Percentiles rank a stretch among this genome's conserved stretches.
phyloP scores from a whole-genome alignment of 2,113 vertebrate genomes.

The Rhodinocichla rosea region DNA sequence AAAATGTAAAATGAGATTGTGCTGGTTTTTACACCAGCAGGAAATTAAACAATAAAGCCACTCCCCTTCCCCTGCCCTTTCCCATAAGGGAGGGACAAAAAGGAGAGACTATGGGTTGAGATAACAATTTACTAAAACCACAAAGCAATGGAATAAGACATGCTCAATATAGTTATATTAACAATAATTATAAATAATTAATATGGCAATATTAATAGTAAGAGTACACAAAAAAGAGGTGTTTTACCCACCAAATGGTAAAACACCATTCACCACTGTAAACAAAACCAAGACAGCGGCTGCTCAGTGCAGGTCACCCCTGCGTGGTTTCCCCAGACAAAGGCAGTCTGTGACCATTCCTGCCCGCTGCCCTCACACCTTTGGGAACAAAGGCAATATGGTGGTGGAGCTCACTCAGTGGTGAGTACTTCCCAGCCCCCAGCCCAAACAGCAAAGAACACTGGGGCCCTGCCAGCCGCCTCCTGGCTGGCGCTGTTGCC shows the following conservation, averaged over 20 bases:
- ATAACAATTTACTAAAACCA: neutral
- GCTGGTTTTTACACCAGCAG: neutral
- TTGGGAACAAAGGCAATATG: neutral
- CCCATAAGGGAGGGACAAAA: neutral
- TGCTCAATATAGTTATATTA: neutral
- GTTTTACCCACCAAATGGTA: neutral
- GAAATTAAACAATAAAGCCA: neutral
- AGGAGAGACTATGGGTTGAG: neutral
- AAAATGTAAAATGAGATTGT: neutral
- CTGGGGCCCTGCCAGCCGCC: fast-evolving
- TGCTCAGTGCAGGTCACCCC: neutral
- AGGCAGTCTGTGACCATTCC: fast-evolving
- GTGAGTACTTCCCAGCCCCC: neutral
- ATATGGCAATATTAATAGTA: neutral
- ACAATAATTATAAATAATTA: neutral
- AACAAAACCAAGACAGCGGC: neutral
- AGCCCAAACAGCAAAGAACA: fast-evolving
- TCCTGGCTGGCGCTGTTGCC: neutral
- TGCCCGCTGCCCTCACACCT: fast-evolving
- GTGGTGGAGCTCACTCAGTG: fast-evolving
- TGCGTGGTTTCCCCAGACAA: fast-evolving
- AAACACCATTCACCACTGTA: neutral
- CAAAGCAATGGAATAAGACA: neutral
- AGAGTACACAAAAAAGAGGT: neutral
- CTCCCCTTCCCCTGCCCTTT: neutral